Percentiles rank a stretch among this genome's conserved stretches.
phyloP scores from a whole-genome alignment of 2,797 vertebrate species.

The Centroberyx gerrardi region DNA sequence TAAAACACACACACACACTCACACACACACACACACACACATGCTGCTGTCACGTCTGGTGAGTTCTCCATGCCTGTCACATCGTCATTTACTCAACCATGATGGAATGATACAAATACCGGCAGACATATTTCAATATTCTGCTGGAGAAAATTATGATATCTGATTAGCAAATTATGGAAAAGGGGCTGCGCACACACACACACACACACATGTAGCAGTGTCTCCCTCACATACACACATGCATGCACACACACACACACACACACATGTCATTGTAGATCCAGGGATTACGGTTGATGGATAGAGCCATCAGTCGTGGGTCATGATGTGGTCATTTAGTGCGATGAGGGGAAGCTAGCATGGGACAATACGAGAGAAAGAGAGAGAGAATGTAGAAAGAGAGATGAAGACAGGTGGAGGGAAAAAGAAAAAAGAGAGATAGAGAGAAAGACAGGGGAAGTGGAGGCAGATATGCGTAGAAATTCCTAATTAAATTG shows the following conservation, averaged over 20 bases:
- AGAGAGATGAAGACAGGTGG: not conserved
- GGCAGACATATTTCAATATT: constrained; percentile 74
- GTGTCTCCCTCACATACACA: not conserved
- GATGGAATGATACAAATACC: constrained; percentile 76
- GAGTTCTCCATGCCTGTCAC: constrained; percentile 77
- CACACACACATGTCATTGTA: constrained; percentile 24
- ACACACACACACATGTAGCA: constrained; percentile 5
- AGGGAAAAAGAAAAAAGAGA: not conserved
- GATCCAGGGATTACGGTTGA: constrained; percentile 32
- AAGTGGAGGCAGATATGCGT: not conserved
- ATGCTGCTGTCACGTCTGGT: constrained; percentile 51
- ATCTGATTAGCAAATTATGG: constrained; percentile 75
- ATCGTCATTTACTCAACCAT: constrained; percentile 72
- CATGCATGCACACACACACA: constrained; percentile 14
- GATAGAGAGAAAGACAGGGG: constrained; percentile 7
- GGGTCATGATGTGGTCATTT: constrained; percentile 27
- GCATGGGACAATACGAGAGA: not conserved
- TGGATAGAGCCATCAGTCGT: constrained; percentile 49
- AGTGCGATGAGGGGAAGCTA: not conserved
- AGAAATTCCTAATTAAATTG: no score
- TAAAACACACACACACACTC: constrained; percentile 63
- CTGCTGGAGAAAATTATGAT: constrained; percentile 68
- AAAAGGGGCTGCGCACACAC: constrained; percentile 19
- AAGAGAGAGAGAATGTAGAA: not conserved
- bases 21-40: constrained; percentile 13